Conservation (phyloP, 1,140 invertebrate genomes). For the Aphelinus atriplicis region DNA sequence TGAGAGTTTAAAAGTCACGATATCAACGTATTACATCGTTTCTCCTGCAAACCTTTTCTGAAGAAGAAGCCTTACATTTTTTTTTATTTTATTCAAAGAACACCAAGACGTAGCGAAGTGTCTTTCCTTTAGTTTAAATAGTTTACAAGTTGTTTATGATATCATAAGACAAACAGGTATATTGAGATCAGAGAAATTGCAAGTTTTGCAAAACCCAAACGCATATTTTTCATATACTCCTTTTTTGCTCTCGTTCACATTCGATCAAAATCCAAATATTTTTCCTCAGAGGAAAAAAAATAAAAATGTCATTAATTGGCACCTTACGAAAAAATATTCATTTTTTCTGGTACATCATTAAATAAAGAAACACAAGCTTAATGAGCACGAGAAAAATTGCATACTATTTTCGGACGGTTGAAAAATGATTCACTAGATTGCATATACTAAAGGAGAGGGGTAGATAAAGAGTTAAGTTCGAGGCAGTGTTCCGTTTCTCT, state of each 20-base stretch:
- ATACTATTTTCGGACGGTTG: constrained; percentile 27
- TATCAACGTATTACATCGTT: constrained; percentile 23
- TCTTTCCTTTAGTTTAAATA: constrained; percentile 20
- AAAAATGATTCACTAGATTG: constrained; percentile 12
- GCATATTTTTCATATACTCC: constrained; percentile 14
- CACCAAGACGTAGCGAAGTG: constrained; percentile 45
- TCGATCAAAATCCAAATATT: constrained; percentile 1
- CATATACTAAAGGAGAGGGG: constrained; percentile 9
- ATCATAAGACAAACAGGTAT: constrained; percentile 52
- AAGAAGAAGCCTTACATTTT: constrained; percentile 41
- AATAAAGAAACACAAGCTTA: constrained; percentile 9
- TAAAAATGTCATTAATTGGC: constrained; percentile 34
- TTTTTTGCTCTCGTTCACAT: constrained; percentile 15
- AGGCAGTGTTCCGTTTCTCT: constrained; percentile 32
- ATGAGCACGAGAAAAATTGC: constrained; percentile 14
- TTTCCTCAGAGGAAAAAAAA: constrained; percentile 4
- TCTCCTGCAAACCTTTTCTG: constrained; percentile 18
- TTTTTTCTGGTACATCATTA: background rate
- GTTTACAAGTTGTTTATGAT: constrained; percentile 58
- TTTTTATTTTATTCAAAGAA: constrained; percentile 47
- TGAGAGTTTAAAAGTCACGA: constrained; percentile 33
- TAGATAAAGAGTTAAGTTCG: constrained; percentile 19
- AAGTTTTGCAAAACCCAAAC: constrained; percentile 42
- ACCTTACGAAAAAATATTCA: constrained; percentile 17
- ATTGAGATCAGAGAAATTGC: constrained; percentile 67